Base-by-base conservation (phyloP, 2,797 vertebrate species). In the Spheniscus humboldti region DNA sequence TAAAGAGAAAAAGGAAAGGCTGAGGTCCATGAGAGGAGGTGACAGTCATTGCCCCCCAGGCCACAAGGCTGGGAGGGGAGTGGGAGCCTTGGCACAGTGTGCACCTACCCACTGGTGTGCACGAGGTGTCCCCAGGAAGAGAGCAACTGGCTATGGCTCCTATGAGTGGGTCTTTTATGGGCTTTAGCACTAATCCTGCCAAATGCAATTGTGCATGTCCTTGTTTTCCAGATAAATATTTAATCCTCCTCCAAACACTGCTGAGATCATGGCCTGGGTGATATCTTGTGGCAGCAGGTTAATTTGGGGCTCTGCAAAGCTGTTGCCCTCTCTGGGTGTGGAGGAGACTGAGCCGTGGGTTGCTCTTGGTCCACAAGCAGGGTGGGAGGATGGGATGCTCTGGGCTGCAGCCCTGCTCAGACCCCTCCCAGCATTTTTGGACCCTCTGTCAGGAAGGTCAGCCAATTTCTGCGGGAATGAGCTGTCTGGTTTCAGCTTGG, bases 181-280 rank as follows among this genome's bases (percentile, higher is more conserved):
- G 64, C 27, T 81, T 80, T 84, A 72, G 67, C 88, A 64, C 73
- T 93, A 92, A 86, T 83, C 57, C 80, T 59, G 50, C 66, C 22
- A 23, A 88, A 81, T 53, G 27, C 37, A 64, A 47, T 68, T 83
- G 86, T 81, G 79, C 28, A 28, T 22, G n/a, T 50, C 55, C 80
- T 84, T 95, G 77, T 95, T 94, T 93, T 88, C 43, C 74, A 85
- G 86, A 81, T 69, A 92, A 92, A 95, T 84, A n/a, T 28, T 86
- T 96, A 90, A 79, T 93, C 80, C 33, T 84, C 27, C 56, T 82
- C 71, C 39, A 43, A 92, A 69, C 33, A 13, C 41, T 19, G 25
- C 41, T 50, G n/a, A 75, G 62, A 24, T 5, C 28, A 0, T 45
- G 82, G 50, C 30, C 30, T 45, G 63, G 50, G 43, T 66, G 60